Conservation (phyloP, 2,113 vertebrate species). For the Aramus guarauna region DNA sequence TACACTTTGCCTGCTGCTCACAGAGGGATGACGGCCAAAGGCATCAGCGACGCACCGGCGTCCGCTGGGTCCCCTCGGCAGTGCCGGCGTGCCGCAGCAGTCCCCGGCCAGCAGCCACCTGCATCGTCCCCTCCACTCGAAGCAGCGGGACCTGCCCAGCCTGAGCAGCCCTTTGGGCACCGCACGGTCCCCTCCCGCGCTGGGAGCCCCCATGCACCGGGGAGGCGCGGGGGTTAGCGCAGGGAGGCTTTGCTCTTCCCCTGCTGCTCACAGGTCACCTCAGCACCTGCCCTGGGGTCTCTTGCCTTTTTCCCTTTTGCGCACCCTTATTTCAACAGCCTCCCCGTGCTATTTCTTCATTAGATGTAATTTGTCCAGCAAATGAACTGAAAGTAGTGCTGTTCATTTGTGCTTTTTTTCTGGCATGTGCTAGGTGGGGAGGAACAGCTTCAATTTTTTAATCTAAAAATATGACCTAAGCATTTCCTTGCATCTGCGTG, state of each 20-base stretch:
- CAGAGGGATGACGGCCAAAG: background rate
- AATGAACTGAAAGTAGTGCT: background rate
- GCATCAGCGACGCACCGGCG: fast-evolving
- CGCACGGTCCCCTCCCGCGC: fast-evolving
- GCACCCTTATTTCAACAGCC: background rate
- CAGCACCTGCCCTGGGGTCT: background rate
- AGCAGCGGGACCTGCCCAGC: background rate
- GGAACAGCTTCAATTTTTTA: background rate
- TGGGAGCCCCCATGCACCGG: fast-evolving
- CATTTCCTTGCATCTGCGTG: background rate
- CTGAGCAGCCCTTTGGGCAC: background rate
- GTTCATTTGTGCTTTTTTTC: background rate
- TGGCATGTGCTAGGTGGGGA: background rate
- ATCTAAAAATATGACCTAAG: background rate
- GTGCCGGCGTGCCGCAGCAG: fast-evolving
- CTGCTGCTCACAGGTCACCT: background rate
- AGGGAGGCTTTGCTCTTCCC: background rate
- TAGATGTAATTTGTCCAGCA: background rate
- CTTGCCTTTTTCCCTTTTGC: background rate
- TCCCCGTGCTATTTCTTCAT: background rate
- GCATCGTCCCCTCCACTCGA: background rate
- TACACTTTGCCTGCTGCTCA: background rate
- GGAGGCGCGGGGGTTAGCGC: fast-evolving
- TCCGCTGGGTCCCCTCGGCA: fast-evolving
- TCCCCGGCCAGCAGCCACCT: background rate